phyloP scores from a whole-genome alignment of 2,888 invertebrate genomes.

The Pediacus dermestoides region DNA sequence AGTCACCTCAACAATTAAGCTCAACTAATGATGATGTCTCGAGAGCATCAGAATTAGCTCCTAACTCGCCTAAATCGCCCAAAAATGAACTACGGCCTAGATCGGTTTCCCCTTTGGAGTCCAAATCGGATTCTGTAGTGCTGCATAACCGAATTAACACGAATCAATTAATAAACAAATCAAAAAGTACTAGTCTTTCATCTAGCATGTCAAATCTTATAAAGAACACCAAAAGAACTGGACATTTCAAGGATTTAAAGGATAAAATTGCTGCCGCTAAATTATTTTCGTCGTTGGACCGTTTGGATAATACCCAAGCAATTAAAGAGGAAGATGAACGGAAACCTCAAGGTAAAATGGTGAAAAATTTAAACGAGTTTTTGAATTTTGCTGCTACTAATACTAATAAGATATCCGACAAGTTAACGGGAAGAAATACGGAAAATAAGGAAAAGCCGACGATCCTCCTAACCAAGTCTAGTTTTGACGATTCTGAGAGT shows the following conservation, averaged over 20 bases:
- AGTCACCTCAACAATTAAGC: conserved; percentile 11
- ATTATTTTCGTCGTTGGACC: conserved; percentile 58
- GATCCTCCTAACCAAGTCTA: conserved; percentile 52
- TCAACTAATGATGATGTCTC: conserved; percentile 16
- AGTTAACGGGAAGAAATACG: conserved; percentile 22
- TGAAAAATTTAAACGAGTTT: conserved; percentile 81
- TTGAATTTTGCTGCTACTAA: conserved; percentile 70
- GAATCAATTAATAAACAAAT: conserved; percentile 28
- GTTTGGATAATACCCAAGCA: conserved; percentile 50
- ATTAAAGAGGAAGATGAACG: conserved; percentile 46
- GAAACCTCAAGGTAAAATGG: conserved; percentile 51
- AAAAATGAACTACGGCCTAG: conserved; percentile 39
- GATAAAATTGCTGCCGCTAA: conserved; percentile 54
- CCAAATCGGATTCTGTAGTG: conserved; percentile 46
- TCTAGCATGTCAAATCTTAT: conserved; percentile 49
- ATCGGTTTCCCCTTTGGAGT: conserved; percentile 48
- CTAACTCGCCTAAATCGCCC: conserved; percentile 17
- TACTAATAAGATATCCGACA: conserved; percentile 56
- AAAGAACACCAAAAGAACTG: conserved; percentile 46
- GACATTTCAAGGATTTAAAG: conserved; percentile 57
- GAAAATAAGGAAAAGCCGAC: conserved; percentile 43
- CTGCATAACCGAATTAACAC: conserved; percentile 42
- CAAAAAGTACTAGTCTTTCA: conserved; percentile 42
- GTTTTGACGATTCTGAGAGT: conserved; percentile 53
- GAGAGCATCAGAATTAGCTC: conserved; percentile 14